Conservation (phyloP, 2,113 vertebrate genomes). For the Peromyscus californicus region DNA sequence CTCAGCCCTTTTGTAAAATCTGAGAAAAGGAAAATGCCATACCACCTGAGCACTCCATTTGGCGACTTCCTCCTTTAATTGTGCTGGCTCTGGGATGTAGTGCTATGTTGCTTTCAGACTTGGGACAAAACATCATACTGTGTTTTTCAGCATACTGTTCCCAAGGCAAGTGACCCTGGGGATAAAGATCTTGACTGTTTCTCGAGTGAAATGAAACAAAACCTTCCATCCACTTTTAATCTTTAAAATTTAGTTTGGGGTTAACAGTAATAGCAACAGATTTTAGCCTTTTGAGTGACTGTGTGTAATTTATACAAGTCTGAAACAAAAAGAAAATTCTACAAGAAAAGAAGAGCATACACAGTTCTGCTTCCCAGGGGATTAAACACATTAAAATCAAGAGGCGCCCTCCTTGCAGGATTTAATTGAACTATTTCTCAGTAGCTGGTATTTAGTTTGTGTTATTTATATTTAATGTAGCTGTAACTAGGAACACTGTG, state of each 20-base stretch:
- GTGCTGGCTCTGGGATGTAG: constrained; percentile 29
- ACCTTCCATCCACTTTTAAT: neutral
- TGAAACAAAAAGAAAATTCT: constrained; percentile 31
- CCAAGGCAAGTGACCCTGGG: neutral
- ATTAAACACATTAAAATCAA: constrained; percentile 85
- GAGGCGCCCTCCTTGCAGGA: constrained; percentile 72
- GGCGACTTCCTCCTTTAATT: constrained; percentile 18
- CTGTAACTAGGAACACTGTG: constrained; percentile 83
- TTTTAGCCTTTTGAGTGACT: constrained; percentile 73
- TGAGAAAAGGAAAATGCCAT: neutral
- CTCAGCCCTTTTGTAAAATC: constrained; percentile 58
- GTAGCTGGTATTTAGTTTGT: constrained; percentile 86
- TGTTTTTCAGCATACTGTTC: constrained; percentile 14
- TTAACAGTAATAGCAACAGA: constrained; percentile 50
- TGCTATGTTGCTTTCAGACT: constrained; percentile 22
- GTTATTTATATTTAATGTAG: constrained; percentile 90
- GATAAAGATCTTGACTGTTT: neutral
- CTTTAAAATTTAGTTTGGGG: constrained; percentile 53
- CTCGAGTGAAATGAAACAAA: constrained; percentile 30
- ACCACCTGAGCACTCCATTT: neutral
- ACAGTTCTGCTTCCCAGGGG: constrained; percentile 75
- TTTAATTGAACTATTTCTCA: constrained; percentile 90
- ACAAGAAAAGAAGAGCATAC: constrained; percentile 59
- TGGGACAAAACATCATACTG: constrained; percentile 23
- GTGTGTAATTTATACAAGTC: constrained; percentile 9